A percentile compares a stretch with the other conserved stretches of the same genome.
phyloP scores from a whole-genome alignment of 92 coral and sea anemone species.

The Actinostola sp. region DNA sequence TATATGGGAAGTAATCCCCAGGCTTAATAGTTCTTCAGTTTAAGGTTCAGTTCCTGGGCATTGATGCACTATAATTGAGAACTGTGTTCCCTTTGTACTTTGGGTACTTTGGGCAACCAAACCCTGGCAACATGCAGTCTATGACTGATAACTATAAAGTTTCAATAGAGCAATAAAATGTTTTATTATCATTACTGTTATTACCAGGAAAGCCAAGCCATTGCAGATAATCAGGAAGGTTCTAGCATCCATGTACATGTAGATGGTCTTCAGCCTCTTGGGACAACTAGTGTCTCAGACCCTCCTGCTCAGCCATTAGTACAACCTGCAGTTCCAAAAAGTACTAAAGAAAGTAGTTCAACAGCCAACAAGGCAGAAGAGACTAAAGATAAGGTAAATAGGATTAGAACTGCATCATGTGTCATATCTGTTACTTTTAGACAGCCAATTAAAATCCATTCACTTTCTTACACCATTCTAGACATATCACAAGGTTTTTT shows the following conservation, averaged over 20 bases:
- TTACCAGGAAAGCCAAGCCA: constrained; percentile 29
- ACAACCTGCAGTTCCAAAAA: background rate
- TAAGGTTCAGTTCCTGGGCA: too few relatives aligned
- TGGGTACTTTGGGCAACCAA: too few relatives aligned
- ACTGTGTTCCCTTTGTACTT: too few relatives aligned
- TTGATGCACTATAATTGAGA: too few relatives aligned
- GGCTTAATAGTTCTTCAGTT: too few relatives aligned
- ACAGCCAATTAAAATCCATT: background rate
- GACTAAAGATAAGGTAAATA: constrained; percentile 9
- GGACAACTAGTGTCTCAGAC: background rate
- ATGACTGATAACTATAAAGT: too few relatives aligned
- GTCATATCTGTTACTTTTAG: too few relatives aligned
- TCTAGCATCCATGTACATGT: constrained; percentile 23
- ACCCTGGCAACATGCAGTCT: too few relatives aligned
- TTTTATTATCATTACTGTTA: background rate
- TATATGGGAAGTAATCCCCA: too few relatives aligned
- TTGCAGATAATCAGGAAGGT: constrained; percentile 12
- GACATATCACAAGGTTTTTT: too few relatives aligned
- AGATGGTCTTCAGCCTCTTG: constrained; percentile 8
- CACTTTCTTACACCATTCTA: too few relatives aligned
- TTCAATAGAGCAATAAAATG: background rate
- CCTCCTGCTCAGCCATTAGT: background rate
- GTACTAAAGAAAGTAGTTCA: constrained; percentile 4
- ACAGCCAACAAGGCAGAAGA: background rate
- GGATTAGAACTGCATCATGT: background rate